Base-by-base conservation (phyloP, 2,888 invertebrate species). In the Phytoseiulus persimilis region DNA sequence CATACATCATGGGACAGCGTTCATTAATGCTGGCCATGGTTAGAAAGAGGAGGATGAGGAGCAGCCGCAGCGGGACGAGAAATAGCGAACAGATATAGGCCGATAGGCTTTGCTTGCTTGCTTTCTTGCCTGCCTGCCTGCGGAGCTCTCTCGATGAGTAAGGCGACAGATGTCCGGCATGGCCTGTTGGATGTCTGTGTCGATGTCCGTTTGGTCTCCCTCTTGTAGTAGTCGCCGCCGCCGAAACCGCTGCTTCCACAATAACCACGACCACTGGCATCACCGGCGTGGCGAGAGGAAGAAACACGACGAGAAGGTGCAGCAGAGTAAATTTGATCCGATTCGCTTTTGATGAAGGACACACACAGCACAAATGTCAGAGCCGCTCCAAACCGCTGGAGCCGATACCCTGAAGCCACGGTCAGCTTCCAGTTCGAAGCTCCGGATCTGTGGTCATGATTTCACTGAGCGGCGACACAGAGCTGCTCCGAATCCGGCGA, bases 121-220 rank as follows among this genome's bases (percentile, higher is more conserved):
- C 39, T 18, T 65, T 6, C 65, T 18, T 65, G 65, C 65, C 28
- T 65, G 14, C 65, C 28, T 65, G 65, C 65, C 65, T 65, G 65
- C 65, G 65, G 18, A 65, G 65, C 31, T 87, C 33, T 45, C 45
- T 33, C 87, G 87, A 87, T 87, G 87, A 87, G 87, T 87, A 87
- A 87, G 39, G 87, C 87, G 87, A 87, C 87, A 87, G 87, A 87
- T 87, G 87, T 87, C 87, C 87, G 87, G 32, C 87, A 87, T 87
- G 87, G 32, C 87, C 45, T 33, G 87, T n/a, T 87, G 32, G 32
- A 83, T 33, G 87, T 87, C n/a, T 87, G 87, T 87, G 87, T 32
- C 87, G 32, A 32, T 87, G 33, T 87, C 32, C 84, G 65, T 65
- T 65, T 65, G 65, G 65, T 65, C 65, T 65, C 65, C 65, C 65